Conservation (phyloP, 2,888 invertebrate species). For the Pantelozetes paolii region DNA sequence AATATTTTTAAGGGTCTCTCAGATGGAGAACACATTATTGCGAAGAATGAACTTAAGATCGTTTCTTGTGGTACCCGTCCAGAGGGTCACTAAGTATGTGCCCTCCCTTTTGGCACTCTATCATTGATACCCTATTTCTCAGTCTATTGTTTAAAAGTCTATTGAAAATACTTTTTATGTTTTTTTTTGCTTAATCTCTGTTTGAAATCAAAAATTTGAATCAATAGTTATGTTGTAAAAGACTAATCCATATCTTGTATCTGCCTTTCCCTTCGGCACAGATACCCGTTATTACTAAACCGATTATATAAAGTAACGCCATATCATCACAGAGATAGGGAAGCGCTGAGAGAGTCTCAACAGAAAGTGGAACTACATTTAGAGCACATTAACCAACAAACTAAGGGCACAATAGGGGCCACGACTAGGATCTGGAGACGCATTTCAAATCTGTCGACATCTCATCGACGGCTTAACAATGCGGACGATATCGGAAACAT, state of each 20-base stretch:
- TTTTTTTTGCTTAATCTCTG: too few relatives aligned
- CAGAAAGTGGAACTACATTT: constrained; percentile 87
- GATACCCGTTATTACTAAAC: constrained; percentile 81
- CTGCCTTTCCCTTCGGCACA: constrained; percentile 43
- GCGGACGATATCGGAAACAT: constrained; percentile 85
- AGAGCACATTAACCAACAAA: constrained; percentile 88
- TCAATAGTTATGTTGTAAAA: neutral
- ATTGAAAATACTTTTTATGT: too few relatives aligned
- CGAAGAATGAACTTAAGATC: constrained; percentile 93
- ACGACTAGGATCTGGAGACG: constrained; percentile 76
- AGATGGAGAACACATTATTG: constrained; percentile 89
- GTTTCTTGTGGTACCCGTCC: constrained; percentile 96
- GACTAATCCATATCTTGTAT: too few relatives aligned
- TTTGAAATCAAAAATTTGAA: too few relatives aligned
- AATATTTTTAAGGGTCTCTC: constrained; percentile 90
- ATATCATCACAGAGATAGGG: constrained; percentile 68
- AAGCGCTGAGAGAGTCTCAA: constrained; percentile 78
- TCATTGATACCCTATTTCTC: too few relatives aligned
- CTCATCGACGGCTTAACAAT: constrained; percentile 58
- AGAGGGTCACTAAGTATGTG: constrained; percentile 78
- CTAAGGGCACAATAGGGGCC: constrained; percentile 82
- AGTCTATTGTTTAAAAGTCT: too few relatives aligned
- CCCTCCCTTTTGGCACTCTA: neutral
- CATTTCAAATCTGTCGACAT: constrained; percentile 67
- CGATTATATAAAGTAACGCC: constrained; percentile 87